phyloP scores from a whole-genome alignment of 2,113 vertebrate species.

The Pungitius pungitius region DNA sequence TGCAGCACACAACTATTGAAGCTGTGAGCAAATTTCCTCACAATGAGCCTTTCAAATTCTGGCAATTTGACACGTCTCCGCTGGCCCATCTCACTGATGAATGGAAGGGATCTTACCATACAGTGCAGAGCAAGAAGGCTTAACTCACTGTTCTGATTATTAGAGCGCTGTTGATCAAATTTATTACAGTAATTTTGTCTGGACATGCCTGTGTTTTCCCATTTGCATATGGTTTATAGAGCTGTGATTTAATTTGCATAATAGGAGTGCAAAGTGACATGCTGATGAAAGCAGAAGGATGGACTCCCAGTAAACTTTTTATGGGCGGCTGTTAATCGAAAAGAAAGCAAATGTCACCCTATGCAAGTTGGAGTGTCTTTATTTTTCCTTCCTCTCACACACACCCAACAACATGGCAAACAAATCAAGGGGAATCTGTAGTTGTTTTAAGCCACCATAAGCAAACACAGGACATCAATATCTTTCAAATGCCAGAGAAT shows the following conservation, averaged over 20 bases:
- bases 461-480: slow-evolving; percentile 53
- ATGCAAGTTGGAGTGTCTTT: neutral
- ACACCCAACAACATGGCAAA: neutral
- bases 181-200: slow-evolving; percentile 71
- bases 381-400: neutral
- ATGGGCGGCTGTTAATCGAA: slow-evolving; percentile 57
- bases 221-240: slow-evolving; percentile 78
- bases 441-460: slow-evolving; percentile 31
- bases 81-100: slow-evolving; percentile 47
- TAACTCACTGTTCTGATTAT: slow-evolving; percentile 72
- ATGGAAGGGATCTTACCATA: slow-evolving; percentile 43
- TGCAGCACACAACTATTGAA: slow-evolving; percentile 34
- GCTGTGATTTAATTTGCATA: slow-evolving; percentile 76
- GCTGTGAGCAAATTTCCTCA: slow-evolving; percentile 43
- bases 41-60: slow-evolving; percentile 52
- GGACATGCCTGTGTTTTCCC: slow-evolving; percentile 73
- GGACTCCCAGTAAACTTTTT: slow-evolving; percentile 65
- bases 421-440: slow-evolving; percentile 6
- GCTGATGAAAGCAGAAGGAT: slow-evolving; percentile 76
- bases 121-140: slow-evolving; percentile 46
- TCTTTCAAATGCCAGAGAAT: slow-evolving; percentile 50
- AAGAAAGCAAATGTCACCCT: slow-evolving; percentile 59
- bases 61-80: slow-evolving; percentile 57
- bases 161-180: slow-evolving; percentile 72
- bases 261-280: slow-evolving; percentile 72